Evolutionary conservation across 2,888 invertebrate species (phyloP), one percentile per base, ranked within the genome.

Genomic region (Galerucella nymphaeae): DNA sequence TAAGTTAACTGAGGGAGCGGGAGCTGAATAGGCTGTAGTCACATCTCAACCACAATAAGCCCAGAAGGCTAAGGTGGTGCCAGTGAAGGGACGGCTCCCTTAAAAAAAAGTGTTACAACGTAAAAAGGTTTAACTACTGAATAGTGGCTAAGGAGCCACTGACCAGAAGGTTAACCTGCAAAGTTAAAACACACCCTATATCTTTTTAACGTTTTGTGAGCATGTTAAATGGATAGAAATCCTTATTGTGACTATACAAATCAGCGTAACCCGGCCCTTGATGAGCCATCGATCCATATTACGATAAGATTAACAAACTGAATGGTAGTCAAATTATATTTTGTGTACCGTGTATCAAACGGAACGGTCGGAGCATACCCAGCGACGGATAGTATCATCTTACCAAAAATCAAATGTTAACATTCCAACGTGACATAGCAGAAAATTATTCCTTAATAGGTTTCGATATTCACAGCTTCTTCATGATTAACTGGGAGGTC

Each of bases 361-460:
- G 18, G 41, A 62, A 42, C 59, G 30, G 59, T 59, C 16, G 59
- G 30, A 59, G 38, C 59, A 59, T 59, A 59, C 55, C 55, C 55
- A 23, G 9, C 55, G 14, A 57, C 11, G 13, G 73, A 75, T 80
- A 71, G 81, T 83, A 85, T 85, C 84, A 75, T 75, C 79, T 84
- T 85, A 84, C 84, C 75, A 78, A 80, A 83, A 84, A 83, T 83
- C 84, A 83, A 84, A 84, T 84, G 84, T 83, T 84, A 84, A 85
- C 84, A 86, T 86, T 86, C 85, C 81, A 83, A 82, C 73, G 84
- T 85, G 85, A 85, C 84, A 84, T 82, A 82, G 86, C 85, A 84
- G 82, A 85, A 86, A 84, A 81, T 82, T 82, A 83, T 45, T 84
- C 82, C 80, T 83, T 85, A 85, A 84, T 84, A 84, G 84, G 83